phyloP scores from a whole-genome alignment of 2,888 invertebrate species.

The Creontiades dilutus region DNA sequence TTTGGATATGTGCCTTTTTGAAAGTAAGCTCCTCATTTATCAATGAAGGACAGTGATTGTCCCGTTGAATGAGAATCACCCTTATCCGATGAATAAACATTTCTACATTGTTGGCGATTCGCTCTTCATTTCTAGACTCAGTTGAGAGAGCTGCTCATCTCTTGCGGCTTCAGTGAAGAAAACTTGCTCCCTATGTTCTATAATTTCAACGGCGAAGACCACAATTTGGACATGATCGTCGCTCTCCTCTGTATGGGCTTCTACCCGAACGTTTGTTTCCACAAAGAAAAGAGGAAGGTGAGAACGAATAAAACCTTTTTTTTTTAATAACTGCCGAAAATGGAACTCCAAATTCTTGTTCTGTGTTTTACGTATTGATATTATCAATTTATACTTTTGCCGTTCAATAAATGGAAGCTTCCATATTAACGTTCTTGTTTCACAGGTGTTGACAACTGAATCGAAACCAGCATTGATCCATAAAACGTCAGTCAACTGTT shows the following conservation, averaged over 20 bases:
- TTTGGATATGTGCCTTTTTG: no score
- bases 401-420: no score
- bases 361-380: no score
- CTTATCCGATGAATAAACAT: no score
- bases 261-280: conserved; percentile 97
- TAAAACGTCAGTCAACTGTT: conserved; percentile 97
- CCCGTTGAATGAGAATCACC: no score
- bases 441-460: conserved; percentile 93
- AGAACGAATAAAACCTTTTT: background rate
- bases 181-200: conserved; percentile 87
- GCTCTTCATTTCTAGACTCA: conserved; percentile 80
- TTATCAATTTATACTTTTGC: background rate
- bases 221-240: conserved; percentile 89
- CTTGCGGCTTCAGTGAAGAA: conserved; percentile 94
- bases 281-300: conserved; percentile 96
- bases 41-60: no score
- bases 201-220: conserved; percentile 88
- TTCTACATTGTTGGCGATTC: background rate
- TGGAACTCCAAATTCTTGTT: no score
- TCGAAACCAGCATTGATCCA: conserved; percentile 96
- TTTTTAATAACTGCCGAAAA: no score
- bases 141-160: conserved; percentile 84
- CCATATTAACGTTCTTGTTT: no score
- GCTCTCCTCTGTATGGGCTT: conserved; percentile 93
- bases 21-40: no score